Percentiles rank a stretch among this genome's conserved stretches.
These are phyloP conservation scores for Dufourea novaeangliae DNA, from an alignment of 1,140 invertebrate genomes.

Conservation along the genomic window DNA sequence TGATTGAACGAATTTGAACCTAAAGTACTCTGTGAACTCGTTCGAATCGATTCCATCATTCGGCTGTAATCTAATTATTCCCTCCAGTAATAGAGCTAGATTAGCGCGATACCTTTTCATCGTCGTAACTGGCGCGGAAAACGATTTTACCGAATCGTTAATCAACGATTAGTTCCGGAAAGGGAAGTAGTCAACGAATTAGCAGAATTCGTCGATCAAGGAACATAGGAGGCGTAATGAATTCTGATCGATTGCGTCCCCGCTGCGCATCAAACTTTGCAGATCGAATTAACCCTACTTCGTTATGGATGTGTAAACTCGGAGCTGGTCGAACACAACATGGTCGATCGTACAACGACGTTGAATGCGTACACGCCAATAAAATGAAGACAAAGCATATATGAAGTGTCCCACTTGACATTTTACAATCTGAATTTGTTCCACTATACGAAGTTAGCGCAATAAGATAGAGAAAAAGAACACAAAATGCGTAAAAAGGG, in stretches of 20 bases:
- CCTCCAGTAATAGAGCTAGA: slow-evolving; percentile 44
- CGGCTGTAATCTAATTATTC: slow-evolving; percentile 61
- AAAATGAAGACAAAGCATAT: too few species aligned
- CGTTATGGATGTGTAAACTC: background rate
- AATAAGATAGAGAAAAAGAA: too few species aligned
- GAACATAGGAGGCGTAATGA: slow-evolving; percentile 49
- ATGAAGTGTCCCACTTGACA: too few species aligned
- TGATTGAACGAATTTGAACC: slow-evolving; percentile 43
- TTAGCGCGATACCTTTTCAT: slow-evolving; percentile 7
- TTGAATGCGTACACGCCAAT: background rate
- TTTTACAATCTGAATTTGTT: too few species aligned
- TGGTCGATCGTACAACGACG: background rate
- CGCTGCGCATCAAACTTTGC: slow-evolving; percentile 20
- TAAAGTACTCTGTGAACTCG: slow-evolving; percentile 22
- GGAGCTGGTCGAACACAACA: background rate
- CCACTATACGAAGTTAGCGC: too few species aligned
- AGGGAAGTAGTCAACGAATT: slow-evolving; percentile 14
- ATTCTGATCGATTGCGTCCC: slow-evolving; percentile 54
- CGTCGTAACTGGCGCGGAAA: background rate
- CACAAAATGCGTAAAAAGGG: too few species aligned
- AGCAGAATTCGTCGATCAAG: slow-evolving; percentile 41
- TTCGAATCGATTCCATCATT: slow-evolving; percentile 41
- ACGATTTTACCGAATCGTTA: slow-evolving; percentile 35
- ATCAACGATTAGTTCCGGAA: slow-evolving; percentile 42
- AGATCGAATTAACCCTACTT: slow-evolving; percentile 42